Conservation (phyloP, 64 coral and sea anemone genomes). For the Stichodactyla mertensii region DNA sequence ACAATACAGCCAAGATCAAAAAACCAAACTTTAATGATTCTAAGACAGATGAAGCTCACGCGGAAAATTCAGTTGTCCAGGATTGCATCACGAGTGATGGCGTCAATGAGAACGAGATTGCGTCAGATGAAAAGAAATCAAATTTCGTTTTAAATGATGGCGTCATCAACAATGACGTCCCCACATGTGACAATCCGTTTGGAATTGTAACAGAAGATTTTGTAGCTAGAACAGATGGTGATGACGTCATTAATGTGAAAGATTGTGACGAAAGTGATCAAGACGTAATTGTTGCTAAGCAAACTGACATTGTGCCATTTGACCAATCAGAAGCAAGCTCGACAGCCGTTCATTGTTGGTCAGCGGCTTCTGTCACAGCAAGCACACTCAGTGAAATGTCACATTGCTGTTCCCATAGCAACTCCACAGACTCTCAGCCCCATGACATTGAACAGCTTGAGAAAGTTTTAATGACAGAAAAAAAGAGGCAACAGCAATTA, state of each 20-base stretch:
- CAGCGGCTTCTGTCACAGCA: not conserved
- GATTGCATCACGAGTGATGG: not conserved
- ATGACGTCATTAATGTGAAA: not conserved
- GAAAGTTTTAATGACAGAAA: not conserved
- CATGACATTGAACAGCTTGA: conserved; percentile 8
- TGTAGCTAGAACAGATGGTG: not conserved
- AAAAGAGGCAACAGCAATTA: conserved; percentile 10
- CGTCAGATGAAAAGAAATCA: not conserved
- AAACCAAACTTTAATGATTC: not conserved
- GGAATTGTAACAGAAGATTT: not conserved
- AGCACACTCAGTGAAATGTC: conserved; percentile 16
- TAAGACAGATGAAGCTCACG: not conserved
- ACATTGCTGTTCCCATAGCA: not conserved
- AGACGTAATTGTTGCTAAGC: not conserved
- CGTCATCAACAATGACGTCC: not conserved
- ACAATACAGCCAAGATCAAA: not conserved
- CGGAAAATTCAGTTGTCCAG: not conserved
- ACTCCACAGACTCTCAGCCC: conserved; percentile 8
- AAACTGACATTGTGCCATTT: not conserved
- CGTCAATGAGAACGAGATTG: not conserved
- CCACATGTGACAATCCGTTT: not conserved
- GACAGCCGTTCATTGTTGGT: not conserved
- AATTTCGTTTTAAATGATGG: not conserved
- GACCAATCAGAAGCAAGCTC: conserved; percentile 7
- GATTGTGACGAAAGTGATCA: not conserved